phyloP scores from a whole-genome alignment of 2,113 vertebrate genomes.

The Eubucco bourcierii region DNA sequence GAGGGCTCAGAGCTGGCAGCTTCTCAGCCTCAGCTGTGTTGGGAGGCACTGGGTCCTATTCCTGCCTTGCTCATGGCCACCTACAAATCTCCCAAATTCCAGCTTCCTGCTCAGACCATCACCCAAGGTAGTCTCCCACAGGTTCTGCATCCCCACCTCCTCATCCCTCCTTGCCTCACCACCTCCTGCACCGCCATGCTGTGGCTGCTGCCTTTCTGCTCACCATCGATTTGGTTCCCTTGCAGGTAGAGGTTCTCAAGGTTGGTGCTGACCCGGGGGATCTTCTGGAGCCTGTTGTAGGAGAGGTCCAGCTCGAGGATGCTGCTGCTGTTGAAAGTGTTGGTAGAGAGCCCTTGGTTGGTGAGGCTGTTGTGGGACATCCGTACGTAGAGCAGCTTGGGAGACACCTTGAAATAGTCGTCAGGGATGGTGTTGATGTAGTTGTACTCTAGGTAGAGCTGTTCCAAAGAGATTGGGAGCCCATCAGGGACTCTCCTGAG shows the following conservation, averaged over 20 bases:
- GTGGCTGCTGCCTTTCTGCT: background rate
- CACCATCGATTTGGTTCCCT: slow-evolving; percentile 94
- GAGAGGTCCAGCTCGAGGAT: slow-evolving; percentile 94
- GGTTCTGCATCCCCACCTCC: background rate
- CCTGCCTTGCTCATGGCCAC: background rate
- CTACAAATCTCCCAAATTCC: background rate
- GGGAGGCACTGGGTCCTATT: background rate
- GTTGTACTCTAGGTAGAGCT: slow-evolving; percentile 94
- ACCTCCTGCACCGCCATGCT: background rate
- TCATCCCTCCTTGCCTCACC: background rate
- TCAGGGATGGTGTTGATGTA: slow-evolving; percentile 84
- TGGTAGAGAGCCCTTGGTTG: slow-evolving; percentile 85
- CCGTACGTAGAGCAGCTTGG: slow-evolving; percentile 87
- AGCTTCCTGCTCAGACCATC: background rate
- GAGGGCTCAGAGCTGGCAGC: accelerated
- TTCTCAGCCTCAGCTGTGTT: background rate
- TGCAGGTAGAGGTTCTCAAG: slow-evolving; percentile 95
- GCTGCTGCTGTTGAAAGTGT: slow-evolving; percentile 91
- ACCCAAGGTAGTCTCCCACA: accelerated
- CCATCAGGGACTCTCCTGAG: slow-evolving; percentile 85
- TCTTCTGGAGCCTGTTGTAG: slow-evolving; percentile 93
- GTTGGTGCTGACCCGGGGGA: slow-evolving; percentile 87
- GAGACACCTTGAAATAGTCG: slow-evolving; percentile 82
- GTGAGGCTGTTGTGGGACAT: slow-evolving; percentile 91
- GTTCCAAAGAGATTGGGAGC: slow-evolving; percentile 86